Base-by-base conservation (phyloP, 2,888 invertebrate species). In the Eudasyphora cyanicolor region DNA sequence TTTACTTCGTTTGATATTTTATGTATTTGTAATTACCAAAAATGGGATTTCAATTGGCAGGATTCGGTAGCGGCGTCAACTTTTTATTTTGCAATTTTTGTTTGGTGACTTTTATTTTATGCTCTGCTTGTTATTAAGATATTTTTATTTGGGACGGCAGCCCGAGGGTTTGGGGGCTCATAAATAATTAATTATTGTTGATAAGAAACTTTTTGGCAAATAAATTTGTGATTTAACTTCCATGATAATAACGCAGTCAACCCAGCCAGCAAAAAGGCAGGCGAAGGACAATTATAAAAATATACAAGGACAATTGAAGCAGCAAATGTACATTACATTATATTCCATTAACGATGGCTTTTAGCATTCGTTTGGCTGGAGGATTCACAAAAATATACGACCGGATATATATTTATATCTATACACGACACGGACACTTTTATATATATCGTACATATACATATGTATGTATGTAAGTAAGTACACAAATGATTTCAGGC, bases 131-230 rank as follows among this genome's bases (percentile, higher is more conserved):
- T 54, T 54, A 27, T 57, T 57, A 57, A 38, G 12, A n/a, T n/a
- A n/a, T n/a, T n/a, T n/a, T n/a, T n/a, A 29, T 14, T 60, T 29
- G 42, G 24, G n/a, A n/a, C n/a, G n/a, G n/a, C n/a, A n/a, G n/a
- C n/a, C n/a, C n/a, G n/a, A 42, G 24, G 21, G 24, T 73, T 17
- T 71, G 10, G 27, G 19, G n/a, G n/a, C n/a, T 29, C 21, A 62
- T 79, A 35, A 76, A 76, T 79, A 73, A 57, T 76, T 71, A 71
- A 82, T 79, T 67, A 29, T 24, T 76, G 19, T 57, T 74, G 57
- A 76, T 76, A 67, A 76, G 29, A 57, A 67, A 73, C 79, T 70
- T 19, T 71, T 75, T 73, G 19, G 45, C n/a, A 4, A 62, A 62
- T 62, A 62, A 38, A 8, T 3, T 67, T 42, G 67, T 67, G 67